Base-by-base conservation (phyloP, 2,888 invertebrate genomes). In the Agrotis clavis region DNA sequence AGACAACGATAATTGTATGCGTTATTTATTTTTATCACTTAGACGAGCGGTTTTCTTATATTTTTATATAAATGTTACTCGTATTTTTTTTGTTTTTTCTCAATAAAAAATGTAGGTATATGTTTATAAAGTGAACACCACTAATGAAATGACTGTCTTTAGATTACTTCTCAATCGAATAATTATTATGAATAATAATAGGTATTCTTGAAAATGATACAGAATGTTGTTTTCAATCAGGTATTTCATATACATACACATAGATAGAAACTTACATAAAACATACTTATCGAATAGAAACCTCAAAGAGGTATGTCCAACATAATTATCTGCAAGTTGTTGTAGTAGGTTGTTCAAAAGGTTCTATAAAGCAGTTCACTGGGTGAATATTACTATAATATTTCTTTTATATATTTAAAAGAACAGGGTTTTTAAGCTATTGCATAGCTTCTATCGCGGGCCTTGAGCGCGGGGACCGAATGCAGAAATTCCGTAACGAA, bases 191-290 rank as follows among this genome's bases (percentile, higher is more conserved):
- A 65, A 50, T 64, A 41, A 9, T 1, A 50, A 56, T 45, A 64
- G 14, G 50, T 50, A 41, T 47, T n/a, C 48, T 56, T 19, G 19
- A 65, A 65, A 16, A 35, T 57, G 21, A 50, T 74, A 72, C 65
- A 65, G 65, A 11, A 50, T 74, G 65, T 25, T 63, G 54, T 56
- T 48, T 63, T 9, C 4, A 19, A 72, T 72, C 6, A 21, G 6
- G 11, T 30, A 51, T 45, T 30, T 45, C 19, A 59, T 30, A 16
- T 25, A 41, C 4, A 41, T 41, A 11, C 1, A 2, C 1, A 11
- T 41, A 4, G 30, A 30, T 41, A 41, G 11, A 41, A 41, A 41
- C 11, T 41, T 11, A 11, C 41, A 41, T 4, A 41, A 41, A 41
- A 41, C 41, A 41, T 41, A 47, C 54, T 54, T 47, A 18, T n/a